A percentile compares a stretch with the other conserved stretches of the same genome.
phyloP scores from a whole-genome alignment of 2,113 vertebrate species.

The Bos taurus region DNA sequence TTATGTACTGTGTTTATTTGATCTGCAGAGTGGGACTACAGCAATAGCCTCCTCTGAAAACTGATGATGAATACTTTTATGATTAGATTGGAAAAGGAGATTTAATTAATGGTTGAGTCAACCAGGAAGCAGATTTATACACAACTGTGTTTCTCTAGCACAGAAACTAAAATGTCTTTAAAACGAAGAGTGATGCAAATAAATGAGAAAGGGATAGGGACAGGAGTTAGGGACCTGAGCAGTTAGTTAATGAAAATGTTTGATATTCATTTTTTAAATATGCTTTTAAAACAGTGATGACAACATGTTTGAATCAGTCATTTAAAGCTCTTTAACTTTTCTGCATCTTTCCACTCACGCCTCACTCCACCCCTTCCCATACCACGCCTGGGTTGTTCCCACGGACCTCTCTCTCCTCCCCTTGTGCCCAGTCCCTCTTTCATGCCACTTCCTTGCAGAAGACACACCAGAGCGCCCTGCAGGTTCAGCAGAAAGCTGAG shows the following conservation, averaged over 20 bases:
- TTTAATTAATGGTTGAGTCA: not conserved
- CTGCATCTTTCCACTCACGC: conserved; percentile 82
- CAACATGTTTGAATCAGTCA: conserved; percentile 70
- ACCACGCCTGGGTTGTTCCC: conserved; percentile 80
- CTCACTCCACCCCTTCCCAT: conserved; percentile 81
- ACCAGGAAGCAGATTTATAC: not conserved
- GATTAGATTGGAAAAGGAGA: conserved; percentile 31
- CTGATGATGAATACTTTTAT: not conserved
- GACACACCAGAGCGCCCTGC: conserved; percentile 98
- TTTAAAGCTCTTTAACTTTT: conserved; percentile 83
- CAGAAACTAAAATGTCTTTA: not conserved
- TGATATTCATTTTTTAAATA: not conserved
- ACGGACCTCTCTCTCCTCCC: conserved; percentile 81
- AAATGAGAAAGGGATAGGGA: not conserved
- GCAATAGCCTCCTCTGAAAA: conserved; percentile 16
- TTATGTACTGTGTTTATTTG: not conserved
- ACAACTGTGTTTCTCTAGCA: not conserved
- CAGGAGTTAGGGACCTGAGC: not conserved
- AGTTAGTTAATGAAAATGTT: not conserved
- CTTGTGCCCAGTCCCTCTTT: conserved; percentile 93
- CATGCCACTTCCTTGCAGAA: conserved; percentile 99
- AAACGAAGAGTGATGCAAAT: not conserved
- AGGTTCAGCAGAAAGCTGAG: conserved; percentile 97
- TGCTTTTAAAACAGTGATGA: conserved; percentile 57
- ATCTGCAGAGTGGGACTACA: not conserved